phyloP scores from a whole-genome alignment of 2,113 vertebrate genomes.

The Neodontobutis hainanensis region DNA sequence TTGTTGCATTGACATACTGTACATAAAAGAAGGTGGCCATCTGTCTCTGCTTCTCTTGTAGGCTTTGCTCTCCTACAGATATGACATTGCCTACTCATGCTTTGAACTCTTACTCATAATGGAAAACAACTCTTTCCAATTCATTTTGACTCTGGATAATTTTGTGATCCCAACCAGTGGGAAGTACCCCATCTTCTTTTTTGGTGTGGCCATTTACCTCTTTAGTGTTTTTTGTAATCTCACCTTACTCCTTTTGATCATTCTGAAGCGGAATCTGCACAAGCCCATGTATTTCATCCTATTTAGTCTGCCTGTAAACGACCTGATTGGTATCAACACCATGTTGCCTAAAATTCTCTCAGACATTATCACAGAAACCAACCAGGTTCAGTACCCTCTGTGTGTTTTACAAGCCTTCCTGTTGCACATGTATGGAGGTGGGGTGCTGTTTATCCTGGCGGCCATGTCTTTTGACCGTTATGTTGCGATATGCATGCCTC shows the following conservation, averaged over 20 bases:
- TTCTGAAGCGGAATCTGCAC: constrained; percentile 71
- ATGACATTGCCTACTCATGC: neutral
- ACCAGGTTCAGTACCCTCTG: constrained; percentile 60
- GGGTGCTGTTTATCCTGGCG: constrained; percentile 74
- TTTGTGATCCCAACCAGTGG: constrained; percentile 66
- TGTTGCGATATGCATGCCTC: constrained; percentile 77
- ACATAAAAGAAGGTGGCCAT: neutral
- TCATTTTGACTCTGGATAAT: constrained; percentile 60
- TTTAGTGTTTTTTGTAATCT: constrained; percentile 71
- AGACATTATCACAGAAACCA: constrained; percentile 70
- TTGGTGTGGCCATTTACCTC: constrained; percentile 67
- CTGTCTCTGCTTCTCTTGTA: neutral
- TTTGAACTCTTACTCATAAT: constrained; percentile 26
- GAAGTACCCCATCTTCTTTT: constrained; percentile 72
- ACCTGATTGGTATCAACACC: constrained; percentile 74
- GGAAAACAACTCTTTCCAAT: constrained; percentile 64
- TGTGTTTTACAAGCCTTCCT: constrained; percentile 78
- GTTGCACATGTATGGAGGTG: constrained; percentile 76
- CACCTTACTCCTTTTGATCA: constrained; percentile 70
- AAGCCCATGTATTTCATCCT: constrained; percentile 79
- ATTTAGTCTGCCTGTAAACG: constrained; percentile 77
- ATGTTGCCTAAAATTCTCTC: constrained; percentile 76
- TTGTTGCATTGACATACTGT: neutral
- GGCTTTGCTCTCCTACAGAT: neutral
- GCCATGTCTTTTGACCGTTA: constrained; percentile 81